phyloP scores from a whole-genome alignment of 2,113 vertebrate genomes.

The Verasper variegatus region DNA sequence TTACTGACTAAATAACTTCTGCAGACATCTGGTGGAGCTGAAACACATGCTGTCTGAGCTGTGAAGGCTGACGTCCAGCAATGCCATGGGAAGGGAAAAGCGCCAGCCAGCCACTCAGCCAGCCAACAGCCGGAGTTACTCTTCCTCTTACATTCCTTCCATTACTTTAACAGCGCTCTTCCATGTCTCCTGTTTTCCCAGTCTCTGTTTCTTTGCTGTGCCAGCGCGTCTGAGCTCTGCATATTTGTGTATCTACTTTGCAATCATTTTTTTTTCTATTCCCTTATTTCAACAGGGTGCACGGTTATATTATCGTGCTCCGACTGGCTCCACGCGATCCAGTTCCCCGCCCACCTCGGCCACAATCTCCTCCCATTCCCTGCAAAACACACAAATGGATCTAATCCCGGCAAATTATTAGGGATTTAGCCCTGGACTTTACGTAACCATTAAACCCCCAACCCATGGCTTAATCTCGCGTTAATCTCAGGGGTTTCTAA shows the following conservation, averaged over 20 bases:
- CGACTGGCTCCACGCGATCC: conserved; percentile 18
- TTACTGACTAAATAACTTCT: conserved; percentile 29
- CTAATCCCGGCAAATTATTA: conserved; percentile 85
- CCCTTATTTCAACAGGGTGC: conserved; percentile 16
- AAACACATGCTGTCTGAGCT: conserved; percentile 23
- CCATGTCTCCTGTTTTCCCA: background rate
- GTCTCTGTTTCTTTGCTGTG: background rate
- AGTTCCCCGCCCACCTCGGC: conserved; percentile 43
- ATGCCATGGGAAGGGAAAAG: conserved; percentile 15
- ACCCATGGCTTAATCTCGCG: conserved; percentile 75
- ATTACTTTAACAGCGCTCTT: conserved; percentile 11
- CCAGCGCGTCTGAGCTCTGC: background rate
- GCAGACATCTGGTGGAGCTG: conserved; percentile 29
- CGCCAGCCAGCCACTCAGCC: conserved; percentile 4
- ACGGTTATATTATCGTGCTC: conserved; percentile 2
- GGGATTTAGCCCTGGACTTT: conserved; percentile 79
- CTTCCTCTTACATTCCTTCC: conserved; percentile 48
- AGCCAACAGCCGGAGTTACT: conserved; percentile 9
- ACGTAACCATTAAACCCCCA: conserved; percentile 82
- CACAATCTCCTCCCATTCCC: conserved; percentile 45
- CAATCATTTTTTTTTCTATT: background rate
- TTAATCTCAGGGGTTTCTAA: conserved; percentile 77
- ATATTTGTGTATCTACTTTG: conserved; percentile 7
- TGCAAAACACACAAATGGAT: conserved; percentile 53
- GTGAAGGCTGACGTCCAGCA: conserved; percentile 38